Conservation (phyloP, 2,113 vertebrate genomes). For the Phaethornis superciliosus region DNA sequence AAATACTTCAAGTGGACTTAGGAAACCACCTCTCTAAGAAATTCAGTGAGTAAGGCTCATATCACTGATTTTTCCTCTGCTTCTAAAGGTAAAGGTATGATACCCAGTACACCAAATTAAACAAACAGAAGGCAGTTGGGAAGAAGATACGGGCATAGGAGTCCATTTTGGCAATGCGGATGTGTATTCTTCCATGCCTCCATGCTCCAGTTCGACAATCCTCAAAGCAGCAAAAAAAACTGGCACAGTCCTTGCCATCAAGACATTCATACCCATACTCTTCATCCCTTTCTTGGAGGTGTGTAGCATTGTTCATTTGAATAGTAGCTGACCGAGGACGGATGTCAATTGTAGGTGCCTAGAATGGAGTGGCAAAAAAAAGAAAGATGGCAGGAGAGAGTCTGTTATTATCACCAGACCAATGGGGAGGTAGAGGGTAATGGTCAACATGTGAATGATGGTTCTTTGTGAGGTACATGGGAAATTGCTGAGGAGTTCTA, state of each 20-base stretch:
- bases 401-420: background rate
- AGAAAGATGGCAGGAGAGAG: background rate
- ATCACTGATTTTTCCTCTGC: slow-evolving; percentile 24
- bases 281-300: slow-evolving; percentile 96
- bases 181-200: slow-evolving; percentile 96
- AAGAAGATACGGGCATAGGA: slow-evolving; percentile 98
- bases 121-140: slow-evolving; percentile 96
- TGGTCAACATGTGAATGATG: slow-evolving; percentile 25
- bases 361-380: slow-evolving; percentile 1
- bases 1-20: slow-evolving; percentile 61
- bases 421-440: background rate
- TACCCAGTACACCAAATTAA: slow-evolving; percentile 98
- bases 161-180: slow-evolving; percentile 98
- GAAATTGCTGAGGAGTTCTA: slow-evolving; percentile 54
- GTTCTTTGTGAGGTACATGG: slow-evolving; percentile 30
- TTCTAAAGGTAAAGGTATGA: slow-evolving; percentile 96
- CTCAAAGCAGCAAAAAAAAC: slow-evolving; percentile 99
- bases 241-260: slow-evolving; percentile 99
- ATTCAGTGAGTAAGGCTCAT: slow-evolving; percentile 70
- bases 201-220: slow-evolving; percentile 97
- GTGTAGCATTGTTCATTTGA: slow-evolving; percentile 99
- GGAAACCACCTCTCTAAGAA: slow-evolving; percentile 66
- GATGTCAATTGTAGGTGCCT: slow-evolving; percentile 98
- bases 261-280: slow-evolving; percentile 98
- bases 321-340: slow-evolving; percentile 96